Evolutionary conservation across 2,888 invertebrate genomes (phyloP).

Genomic region (Noctua janthina): DNA sequence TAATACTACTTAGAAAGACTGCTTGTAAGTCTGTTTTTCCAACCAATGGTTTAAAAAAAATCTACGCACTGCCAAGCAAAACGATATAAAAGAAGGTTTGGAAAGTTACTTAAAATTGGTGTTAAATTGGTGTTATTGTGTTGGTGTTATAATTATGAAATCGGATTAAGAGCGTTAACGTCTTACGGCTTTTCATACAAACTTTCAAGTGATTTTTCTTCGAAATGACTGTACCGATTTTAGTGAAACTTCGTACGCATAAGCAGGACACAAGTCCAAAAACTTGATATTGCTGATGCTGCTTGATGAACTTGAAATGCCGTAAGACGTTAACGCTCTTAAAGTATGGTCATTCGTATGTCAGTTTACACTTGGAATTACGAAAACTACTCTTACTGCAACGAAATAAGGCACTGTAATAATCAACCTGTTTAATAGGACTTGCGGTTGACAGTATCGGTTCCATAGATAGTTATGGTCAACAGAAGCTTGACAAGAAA

Average conservation of each 20-base stretch:
- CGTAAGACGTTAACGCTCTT: too few relatives aligned
- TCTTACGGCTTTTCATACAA: too few relatives aligned
- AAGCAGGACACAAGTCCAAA: too few relatives aligned
- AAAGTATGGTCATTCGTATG: neutral
- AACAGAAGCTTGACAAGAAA: neutral
- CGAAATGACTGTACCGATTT: too few relatives aligned
- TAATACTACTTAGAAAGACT: neutral
- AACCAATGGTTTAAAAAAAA: neutral
- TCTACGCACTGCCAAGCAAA: constrained; percentile 4
- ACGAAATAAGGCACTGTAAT: neutral
- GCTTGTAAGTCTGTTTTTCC: neutral
- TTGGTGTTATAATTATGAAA: constrained; percentile 21
- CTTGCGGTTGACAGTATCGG: neutral
- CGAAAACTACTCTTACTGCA: neutral
- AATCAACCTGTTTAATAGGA: too few relatives aligned
- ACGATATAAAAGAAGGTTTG: neutral
- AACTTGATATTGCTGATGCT: too few relatives aligned
- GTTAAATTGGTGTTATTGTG: too few relatives aligned
- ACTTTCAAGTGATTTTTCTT: too few relatives aligned
- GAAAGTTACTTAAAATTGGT: constrained; percentile 17
- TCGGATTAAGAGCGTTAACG: neutral
- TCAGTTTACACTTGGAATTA: neutral
- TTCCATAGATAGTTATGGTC: neutral
- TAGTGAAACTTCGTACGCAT: too few relatives aligned
- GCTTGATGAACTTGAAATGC: too few relatives aligned